These are phyloP conservation scores for Neodiprion lecontei DNA, from an alignment of 1,140 invertebrate species.

Conservation along the genomic window DNA sequence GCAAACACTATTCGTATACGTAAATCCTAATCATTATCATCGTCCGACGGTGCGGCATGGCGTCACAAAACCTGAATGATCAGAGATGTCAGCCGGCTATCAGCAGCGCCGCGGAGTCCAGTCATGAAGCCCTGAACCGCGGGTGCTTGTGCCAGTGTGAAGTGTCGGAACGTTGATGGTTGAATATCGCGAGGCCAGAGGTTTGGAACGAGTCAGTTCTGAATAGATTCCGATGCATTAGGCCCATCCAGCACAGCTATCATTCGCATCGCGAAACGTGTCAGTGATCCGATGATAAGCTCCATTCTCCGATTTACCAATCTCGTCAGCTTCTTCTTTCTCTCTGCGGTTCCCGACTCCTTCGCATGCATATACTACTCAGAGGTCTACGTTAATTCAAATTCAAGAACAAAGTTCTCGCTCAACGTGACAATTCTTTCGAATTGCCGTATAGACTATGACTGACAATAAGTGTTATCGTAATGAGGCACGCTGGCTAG, in stretches of 20 bases:
- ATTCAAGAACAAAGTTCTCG: too few species aligned
- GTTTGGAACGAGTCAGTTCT: slow-evolving; percentile 39
- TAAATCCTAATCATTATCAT: background rate
- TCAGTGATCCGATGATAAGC: slow-evolving; percentile 39
- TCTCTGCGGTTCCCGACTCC: too few species aligned
- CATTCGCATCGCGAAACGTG: slow-evolving; percentile 44
- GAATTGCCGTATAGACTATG: too few species aligned
- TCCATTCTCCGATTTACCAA: too few species aligned
- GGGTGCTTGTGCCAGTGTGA: too few species aligned
- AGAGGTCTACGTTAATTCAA: too few species aligned
- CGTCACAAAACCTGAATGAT: background rate
- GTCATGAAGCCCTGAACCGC: background rate
- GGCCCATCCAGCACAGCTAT: slow-evolving; percentile 48
- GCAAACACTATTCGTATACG: background rate
- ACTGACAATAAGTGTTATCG: too few species aligned
- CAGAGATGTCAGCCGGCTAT: background rate
- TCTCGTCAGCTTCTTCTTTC: too few species aligned
- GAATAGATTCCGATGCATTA: slow-evolving; percentile 52
- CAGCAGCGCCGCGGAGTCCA: background rate
- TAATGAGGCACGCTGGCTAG: too few species aligned
- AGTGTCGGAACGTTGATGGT: background rate
- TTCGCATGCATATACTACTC: too few species aligned
- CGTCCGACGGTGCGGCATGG: background rate
- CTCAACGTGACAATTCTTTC: too few species aligned
- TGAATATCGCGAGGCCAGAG: background rate